These are phyloP conservation scores for Actenoides lindsayi DNA, from an alignment of 2,113 vertebrate species.

Conservation along the genomic window DNA sequence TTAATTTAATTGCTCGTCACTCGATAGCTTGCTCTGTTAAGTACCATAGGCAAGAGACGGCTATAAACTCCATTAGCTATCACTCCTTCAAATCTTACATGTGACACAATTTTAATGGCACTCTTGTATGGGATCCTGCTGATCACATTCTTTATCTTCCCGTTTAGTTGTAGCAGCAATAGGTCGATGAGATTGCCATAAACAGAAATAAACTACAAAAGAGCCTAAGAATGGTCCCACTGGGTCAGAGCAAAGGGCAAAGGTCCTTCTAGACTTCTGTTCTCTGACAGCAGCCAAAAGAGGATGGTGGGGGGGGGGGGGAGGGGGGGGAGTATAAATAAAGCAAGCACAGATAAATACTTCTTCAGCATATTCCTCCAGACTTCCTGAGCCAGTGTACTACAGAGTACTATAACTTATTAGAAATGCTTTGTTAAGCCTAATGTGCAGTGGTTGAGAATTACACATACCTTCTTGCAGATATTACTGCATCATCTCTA, in stretches of 20 bases:
- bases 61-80: not conserved
- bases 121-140: not conserved
- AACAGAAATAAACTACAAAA: not conserved
- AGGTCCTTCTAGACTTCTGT: not conserved
- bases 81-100: constrained; percentile 9
- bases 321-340: not conserved
- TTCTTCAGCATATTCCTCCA: not conserved
- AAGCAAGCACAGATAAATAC: not conserved
- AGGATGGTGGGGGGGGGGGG: not conserved
- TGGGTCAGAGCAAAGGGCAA: not conserved
- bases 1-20: not conserved
- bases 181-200: not conserved
- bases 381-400: not conserved
- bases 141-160: not conserved
- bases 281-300: not conserved
- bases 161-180: not conserved
- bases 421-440: not conserved
- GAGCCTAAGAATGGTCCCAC: not conserved
- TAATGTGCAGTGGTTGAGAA: not conserved
- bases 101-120: not conserved
- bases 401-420: not conserved
- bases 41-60: not conserved
- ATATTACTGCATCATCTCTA: not conserved
- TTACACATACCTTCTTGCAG: not conserved
- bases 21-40: not conserved